Percentiles rank a stretch among this genome's conserved stretches.
Evolutionary conservation across 2,888 invertebrate genomes (phyloP).

Genomic region (Carcina quercana): DNA sequence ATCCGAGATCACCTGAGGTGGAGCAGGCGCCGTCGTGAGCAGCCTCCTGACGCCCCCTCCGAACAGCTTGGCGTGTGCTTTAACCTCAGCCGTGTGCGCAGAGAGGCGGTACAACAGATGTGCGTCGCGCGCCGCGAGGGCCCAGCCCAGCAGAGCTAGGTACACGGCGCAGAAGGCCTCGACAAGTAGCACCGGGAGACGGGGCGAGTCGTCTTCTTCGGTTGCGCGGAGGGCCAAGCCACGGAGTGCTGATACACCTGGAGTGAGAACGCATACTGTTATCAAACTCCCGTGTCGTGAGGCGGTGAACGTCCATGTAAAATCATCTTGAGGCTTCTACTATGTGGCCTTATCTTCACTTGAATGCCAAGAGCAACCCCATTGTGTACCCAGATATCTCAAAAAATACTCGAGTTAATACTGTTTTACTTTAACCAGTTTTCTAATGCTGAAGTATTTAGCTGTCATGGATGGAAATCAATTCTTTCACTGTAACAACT

Average conservation of each 20-base stretch:
- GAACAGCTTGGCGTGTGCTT: slow-evolving; percentile 88
- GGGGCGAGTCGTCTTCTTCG: slow-evolving; percentile 95
- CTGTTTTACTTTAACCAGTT: no score
- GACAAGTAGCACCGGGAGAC: slow-evolving; percentile 90
- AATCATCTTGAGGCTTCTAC: no score
- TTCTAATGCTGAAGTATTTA: no score
- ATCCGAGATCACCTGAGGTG: slow-evolving; percentile 45
- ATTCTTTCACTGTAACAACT: no score
- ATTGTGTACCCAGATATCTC: no score
- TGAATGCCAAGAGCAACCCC: no score
- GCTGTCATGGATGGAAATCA: no score
- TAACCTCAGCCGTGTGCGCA: slow-evolving; percentile 85
- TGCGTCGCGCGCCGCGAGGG: slow-evolving; percentile 93
- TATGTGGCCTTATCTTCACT: no score
- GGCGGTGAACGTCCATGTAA: no score
- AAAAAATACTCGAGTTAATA: no score
- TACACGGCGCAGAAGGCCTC: slow-evolving; percentile 96
- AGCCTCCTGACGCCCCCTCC: slow-evolving; percentile 93
- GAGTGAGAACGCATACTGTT: not conserved
- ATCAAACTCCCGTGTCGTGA: no score
- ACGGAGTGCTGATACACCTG: slow-evolving; percentile 91
- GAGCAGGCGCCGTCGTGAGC: slow-evolving; percentile 83
- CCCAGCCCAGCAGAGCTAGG: slow-evolving; percentile 93
- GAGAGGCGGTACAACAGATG: slow-evolving; percentile 91
- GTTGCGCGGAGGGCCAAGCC: slow-evolving; percentile 94